Percentiles rank a stretch among this genome's conserved stretches.
Evolutionary conservation across 2,113 vertebrate genomes (phyloP).

Genomic region (Oxyura jamaicensis): DNA sequence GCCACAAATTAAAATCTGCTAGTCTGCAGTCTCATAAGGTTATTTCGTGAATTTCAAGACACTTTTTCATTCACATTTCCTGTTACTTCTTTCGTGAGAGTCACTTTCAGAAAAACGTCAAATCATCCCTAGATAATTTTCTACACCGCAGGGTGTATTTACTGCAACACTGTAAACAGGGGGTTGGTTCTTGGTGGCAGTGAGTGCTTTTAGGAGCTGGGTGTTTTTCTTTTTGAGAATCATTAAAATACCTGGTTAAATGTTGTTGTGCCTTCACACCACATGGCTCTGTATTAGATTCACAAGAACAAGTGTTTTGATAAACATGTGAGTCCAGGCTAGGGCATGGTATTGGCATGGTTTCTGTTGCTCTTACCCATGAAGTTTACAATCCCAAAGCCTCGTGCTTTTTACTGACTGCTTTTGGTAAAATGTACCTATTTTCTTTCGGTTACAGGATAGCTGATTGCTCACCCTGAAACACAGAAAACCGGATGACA

Average conservation of each 20-base stretch:
- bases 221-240: not conserved
- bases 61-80: not conserved
- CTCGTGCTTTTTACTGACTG: not conserved
- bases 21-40: not conserved
- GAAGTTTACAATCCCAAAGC: not conserved
- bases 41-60: not conserved
- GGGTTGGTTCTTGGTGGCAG: not conserved
- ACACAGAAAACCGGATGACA: not conserved
- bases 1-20: not conserved
- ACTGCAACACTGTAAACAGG: not conserved
- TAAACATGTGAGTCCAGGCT: not conserved
- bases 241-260: not conserved
- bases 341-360: not conserved
- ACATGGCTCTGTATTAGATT: rapidly evolving
- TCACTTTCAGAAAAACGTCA: not conserved
- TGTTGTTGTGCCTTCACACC: not conserved
- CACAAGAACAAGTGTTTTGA: not conserved
- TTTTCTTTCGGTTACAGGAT: conserved; percentile 70
- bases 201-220: not conserved
- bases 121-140: not conserved
- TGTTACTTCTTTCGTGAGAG: not conserved
- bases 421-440: not conserved
- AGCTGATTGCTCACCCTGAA: conserved; percentile 72
- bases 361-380: not conserved
- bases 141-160: not conserved